Evolutionary conservation across 2,888 invertebrate genomes (phyloP), one percentile per base, ranked within the genome.

Genomic region (Cotesia congregata): DNA sequence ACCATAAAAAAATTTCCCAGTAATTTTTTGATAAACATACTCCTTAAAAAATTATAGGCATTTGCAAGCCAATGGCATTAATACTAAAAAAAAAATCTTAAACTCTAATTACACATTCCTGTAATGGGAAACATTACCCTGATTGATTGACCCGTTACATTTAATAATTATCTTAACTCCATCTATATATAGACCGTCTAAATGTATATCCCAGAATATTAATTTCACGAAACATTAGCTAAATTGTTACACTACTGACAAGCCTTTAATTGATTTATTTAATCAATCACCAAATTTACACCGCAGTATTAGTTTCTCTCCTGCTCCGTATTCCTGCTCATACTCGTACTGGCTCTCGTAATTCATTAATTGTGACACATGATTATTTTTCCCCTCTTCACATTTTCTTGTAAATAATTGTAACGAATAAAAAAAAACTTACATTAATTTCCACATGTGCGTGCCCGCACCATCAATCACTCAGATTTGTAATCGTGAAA

Each of bases 221-320:
- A 20, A 70, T 70, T 59, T 70, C 30, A 30, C 30, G 60, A 30
- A 20, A 70, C 9, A 17, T 17, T 59, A 70, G 20, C 59, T 59
- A 30, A 30, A 59, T 20, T 6, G 50, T 59, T 17, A 70, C 12
- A 41, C 7, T 50, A 41, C 41, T 15, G 12, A 59, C 30, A 60
- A 59, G n/a, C 6, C 60, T 12, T 4, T 5, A 61, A 67, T 76
- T 67, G 67, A 76, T 76, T 72, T 39, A 76, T 67, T n/a, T 72
- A 67, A 72, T 76, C 72, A 76, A 67, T 76, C 72, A 76, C 67
- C 61, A 50, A 76, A 65, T 40, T 41, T n/a, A 41, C 20, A 72
- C 68, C 41, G 41, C 20, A 9, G 74, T 61, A 40, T 69, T 60
- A 41, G 59, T 9, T 67, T 59, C 50, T 7, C 50, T 30, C 30